Conservation (phyloP, 2,888 invertebrate species). For the Peribatodes rhomboidaria region DNA sequence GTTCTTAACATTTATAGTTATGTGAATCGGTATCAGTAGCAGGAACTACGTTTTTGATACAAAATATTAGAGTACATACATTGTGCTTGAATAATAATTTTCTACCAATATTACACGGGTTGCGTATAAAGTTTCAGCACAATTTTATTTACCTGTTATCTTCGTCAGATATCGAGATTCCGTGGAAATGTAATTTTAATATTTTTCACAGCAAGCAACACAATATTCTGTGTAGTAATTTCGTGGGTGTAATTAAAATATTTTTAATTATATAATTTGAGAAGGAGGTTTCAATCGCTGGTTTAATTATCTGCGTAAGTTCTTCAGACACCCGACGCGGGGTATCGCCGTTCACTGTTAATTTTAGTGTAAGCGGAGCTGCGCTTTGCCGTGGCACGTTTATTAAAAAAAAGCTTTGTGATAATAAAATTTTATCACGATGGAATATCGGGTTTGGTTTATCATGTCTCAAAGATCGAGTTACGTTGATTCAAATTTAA, state of each 20-base stretch:
- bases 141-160: constrained; percentile 21
- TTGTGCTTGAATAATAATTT: constrained; percentile 12
- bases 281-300: constrained; percentile 71
- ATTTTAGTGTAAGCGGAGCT: constrained; percentile 68
- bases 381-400: constrained; percentile 56
- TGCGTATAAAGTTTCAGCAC: constrained; percentile 14
- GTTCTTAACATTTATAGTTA: too few species aligned
- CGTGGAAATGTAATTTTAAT: constrained; percentile 37
- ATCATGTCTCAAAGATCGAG: not conserved
- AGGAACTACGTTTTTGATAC: too few species aligned
- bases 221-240: constrained; percentile 52
- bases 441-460: constrained; percentile 1
- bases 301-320: constrained; percentile 72
- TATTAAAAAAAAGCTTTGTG: constrained; percentile 50
- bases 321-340: constrained; percentile 65
- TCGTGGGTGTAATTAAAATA: constrained; percentile 68
- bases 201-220: constrained; percentile 50
- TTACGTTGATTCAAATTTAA: not conserved
- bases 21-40: too few species aligned
- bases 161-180: constrained; percentile 21
- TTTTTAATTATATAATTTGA: constrained; percentile 76
- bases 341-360: constrained; percentile 62
- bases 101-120: constrained; percentile 6
- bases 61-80: too few species aligned
- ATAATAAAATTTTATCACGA: constrained; percentile 20